A percentile compares a stretch with the other conserved stretches of the same genome.
Evolutionary conservation across 2,888 invertebrate genomes (phyloP).

Genomic region (Tryphoninae sp.): DNA sequence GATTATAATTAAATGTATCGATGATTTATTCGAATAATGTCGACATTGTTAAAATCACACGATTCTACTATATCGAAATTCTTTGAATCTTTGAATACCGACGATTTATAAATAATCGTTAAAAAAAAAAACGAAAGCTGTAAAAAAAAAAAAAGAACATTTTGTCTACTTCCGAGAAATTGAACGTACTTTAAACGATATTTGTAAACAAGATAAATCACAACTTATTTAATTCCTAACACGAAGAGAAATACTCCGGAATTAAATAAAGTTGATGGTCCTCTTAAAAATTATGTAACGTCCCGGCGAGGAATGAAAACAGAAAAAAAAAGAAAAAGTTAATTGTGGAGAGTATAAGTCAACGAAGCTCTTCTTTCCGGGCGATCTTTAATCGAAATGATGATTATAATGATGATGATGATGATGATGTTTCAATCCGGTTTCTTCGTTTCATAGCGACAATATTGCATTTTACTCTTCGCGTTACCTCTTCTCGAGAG

Average conservation of each 20-base stretch:
- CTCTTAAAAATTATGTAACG: slow-evolving; percentile 8
- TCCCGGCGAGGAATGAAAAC: not conserved
- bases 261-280: not conserved
- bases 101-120: not conserved
- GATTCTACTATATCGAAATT: too few relatives aligned
- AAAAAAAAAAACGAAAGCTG: not conserved
- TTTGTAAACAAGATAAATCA: too few relatives aligned
- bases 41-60: too few relatives aligned
- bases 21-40: too few relatives aligned
- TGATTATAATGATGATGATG: slow-evolving; percentile 37
- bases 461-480: slow-evolving; percentile 17
- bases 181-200: not conserved
- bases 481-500: slow-evolving; percentile 35
- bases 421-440: slow-evolving; percentile 58
- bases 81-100: too few relatives aligned
- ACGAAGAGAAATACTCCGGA: too few relatives aligned
- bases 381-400: slow-evolving; percentile 42
- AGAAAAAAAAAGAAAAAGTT: not conserved
- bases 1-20: not conserved
- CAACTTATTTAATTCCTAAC: not conserved
- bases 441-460: slow-evolving; percentile 34
- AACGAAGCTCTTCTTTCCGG: slow-evolving; percentile 29
- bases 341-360: slow-evolving; percentile 9
- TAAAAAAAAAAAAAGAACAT: too few relatives aligned
- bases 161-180: not conserved